Conservation (phyloP, 2,888 invertebrate species). For the Epistrophella euchroma region DNA sequence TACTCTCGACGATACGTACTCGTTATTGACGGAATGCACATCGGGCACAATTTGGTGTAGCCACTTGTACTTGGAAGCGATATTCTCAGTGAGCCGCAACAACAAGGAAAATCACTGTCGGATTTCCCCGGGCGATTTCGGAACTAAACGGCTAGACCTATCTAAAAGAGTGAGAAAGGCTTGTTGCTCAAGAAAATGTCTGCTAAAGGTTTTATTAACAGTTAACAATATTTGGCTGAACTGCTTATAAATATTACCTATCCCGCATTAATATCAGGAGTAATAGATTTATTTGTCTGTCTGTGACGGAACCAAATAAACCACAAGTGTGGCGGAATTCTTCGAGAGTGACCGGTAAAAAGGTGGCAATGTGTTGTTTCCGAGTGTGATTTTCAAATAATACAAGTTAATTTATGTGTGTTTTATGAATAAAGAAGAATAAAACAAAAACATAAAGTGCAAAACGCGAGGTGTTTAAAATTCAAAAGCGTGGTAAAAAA, state of each 20-base stretch:
- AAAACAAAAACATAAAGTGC: neutral
- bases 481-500: neutral
- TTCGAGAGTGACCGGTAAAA: conserved; percentile 67
- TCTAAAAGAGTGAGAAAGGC: conserved; percentile 39
- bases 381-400: conserved; percentile 63
- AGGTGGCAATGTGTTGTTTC: conserved; percentile 71
- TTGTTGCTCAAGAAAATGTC: conserved; percentile 65
- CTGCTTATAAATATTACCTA: neutral
- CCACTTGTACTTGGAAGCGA: conserved; percentile 47
- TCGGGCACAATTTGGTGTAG: conserved; percentile 67
- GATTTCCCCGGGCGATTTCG: conserved; percentile 66
- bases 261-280: conserved; percentile 20
- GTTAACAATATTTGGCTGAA: conserved; percentile 50
- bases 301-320: conserved; percentile 53
- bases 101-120: conserved; percentile 59
- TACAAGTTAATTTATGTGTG: conserved; percentile 50
- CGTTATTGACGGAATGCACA: conserved; percentile 73
- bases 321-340: conserved; percentile 63
- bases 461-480: conserved; percentile 3
- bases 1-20: conserved; percentile 66
- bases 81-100: conserved; percentile 64
- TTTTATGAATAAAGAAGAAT: conserved; percentile 1
- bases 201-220: conserved; percentile 47
- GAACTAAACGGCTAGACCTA: conserved; percentile 19
- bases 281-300: conserved; percentile 50